Conservation (phyloP, 1,140 invertebrate genomes). For the Hycleus phaleratus region DNA sequence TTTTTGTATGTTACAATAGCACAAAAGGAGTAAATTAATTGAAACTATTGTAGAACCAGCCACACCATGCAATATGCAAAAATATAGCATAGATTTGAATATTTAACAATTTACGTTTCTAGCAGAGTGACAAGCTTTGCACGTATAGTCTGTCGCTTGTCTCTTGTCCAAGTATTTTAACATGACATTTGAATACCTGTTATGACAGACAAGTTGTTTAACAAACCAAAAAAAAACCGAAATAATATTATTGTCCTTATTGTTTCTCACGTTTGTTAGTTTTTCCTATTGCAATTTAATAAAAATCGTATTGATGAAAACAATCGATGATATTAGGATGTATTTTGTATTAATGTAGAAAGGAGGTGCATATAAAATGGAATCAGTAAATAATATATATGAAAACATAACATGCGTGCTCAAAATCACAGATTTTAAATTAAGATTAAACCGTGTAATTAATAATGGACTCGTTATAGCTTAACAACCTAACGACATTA, state of each 20-base stretch:
- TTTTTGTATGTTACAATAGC: no score
- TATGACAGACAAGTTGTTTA: slow-evolving; percentile 25
- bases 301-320: not conserved
- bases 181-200: slow-evolving; percentile 30
- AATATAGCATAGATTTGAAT: slow-evolving; percentile 24
- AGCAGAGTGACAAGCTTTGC: slow-evolving; percentile 28
- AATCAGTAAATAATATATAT: slow-evolving; percentile 16
- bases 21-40: no score
- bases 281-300: not conserved
- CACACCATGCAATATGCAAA: slow-evolving; percentile 19
- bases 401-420: slow-evolving; percentile 23
- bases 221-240: slow-evolving; percentile 15
- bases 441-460: slow-evolving; percentile 32
- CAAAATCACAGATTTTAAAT: slow-evolving; percentile 33
- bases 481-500: slow-evolving; percentile 33
- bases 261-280: slow-evolving; percentile 7
- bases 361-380: slow-evolving; percentile 2
- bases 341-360: not conserved
- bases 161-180: slow-evolving; percentile 27
- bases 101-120: slow-evolving; percentile 27
- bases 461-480: slow-evolving; percentile 30
- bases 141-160: slow-evolving; percentile 26
- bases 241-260: slow-evolving; percentile 24
- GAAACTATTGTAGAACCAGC: no score
- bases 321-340: not conserved